A percentile compares a stretch with the other conserved stretches of the same genome.
phyloP scores from a whole-genome alignment of 2,113 vertebrate species.

The Bungarus multicinctus region DNA sequence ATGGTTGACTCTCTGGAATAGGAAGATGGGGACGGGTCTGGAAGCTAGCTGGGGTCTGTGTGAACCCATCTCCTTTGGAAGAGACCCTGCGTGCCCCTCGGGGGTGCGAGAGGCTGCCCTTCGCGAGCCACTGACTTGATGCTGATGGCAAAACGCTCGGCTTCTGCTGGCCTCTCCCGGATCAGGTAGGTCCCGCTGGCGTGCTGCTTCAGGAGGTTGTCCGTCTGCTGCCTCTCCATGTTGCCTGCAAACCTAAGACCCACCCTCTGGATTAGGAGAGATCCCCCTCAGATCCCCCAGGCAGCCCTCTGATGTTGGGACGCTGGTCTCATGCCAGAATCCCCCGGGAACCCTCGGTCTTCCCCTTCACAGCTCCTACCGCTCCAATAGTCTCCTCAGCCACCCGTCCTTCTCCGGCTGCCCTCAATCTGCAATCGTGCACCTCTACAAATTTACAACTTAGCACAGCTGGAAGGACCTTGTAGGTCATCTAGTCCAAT shows the following conservation, averaged over 20 bases:
- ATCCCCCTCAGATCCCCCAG: background rate
- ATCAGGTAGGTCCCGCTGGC: conserved; percentile 94
- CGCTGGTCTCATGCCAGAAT: background rate
- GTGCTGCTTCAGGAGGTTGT: conserved; percentile 92
- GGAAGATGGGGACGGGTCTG: background rate
- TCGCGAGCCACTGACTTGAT: conserved; percentile 83
- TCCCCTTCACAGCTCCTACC: background rate
- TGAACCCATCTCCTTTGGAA: background rate
- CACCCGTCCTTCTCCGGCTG: background rate
- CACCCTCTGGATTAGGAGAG: background rate
- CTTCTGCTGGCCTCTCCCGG: conserved; percentile 91
- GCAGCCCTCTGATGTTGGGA: background rate
- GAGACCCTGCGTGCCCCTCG: background rate
- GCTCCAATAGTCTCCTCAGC: background rate
- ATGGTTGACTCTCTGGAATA: background rate
- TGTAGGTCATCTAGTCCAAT: too few relatives aligned
- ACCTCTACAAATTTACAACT: too few relatives aligned
- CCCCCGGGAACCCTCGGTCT: background rate
- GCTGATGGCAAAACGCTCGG: conserved; percentile 95
- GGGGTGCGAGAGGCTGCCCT: background rate
- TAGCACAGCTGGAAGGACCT: too few relatives aligned
- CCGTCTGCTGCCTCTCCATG: conserved; percentile 95
- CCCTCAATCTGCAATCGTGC: background rate
- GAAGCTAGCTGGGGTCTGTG: background rate
- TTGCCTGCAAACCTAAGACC: conserved; percentile 90